These are phyloP conservation scores for Amiota mariae DNA, from an alignment of 2,888 invertebrate species.

Conservation along the genomic window DNA sequence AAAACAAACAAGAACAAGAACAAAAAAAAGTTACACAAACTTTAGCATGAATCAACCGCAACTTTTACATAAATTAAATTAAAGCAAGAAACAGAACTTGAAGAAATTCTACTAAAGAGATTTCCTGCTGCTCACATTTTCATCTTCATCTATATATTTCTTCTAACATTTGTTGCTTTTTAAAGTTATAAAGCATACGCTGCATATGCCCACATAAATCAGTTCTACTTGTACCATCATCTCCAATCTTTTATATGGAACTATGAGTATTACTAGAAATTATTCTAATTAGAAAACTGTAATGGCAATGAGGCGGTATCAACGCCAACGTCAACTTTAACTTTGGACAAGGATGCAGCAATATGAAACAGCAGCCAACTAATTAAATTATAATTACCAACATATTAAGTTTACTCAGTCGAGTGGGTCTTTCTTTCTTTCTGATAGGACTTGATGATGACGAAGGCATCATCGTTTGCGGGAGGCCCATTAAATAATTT, in stretches of 20 bases:
- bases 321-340: slow-evolving; percentile 14
- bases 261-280: slow-evolving; percentile 23
- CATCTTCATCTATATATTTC: too few species aligned
- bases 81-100: neutral
- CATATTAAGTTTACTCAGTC: slow-evolving; percentile 28
- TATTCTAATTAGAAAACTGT: slow-evolving; percentile 53
- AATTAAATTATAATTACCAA: slow-evolving; percentile 66
- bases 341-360: slow-evolving; percentile 16
- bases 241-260: neutral
- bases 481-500: slow-evolving; percentile 21
- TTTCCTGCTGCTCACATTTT: too few species aligned
- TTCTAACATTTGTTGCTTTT: neutral
- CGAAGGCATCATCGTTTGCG: neutral
- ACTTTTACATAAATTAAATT: neutral
- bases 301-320: slow-evolving; percentile 53
- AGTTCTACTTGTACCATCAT: neutral
- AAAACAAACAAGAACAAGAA: too few species aligned
- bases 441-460: neutral
- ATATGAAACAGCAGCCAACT: slow-evolving; percentile 31
- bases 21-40: neutral
- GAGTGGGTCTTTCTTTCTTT: neutral
- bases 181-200: slow-evolving; percentile 14
- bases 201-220: neutral
- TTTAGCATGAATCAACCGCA: neutral
- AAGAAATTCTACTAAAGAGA: neutral